Conservation (phyloP, 2,797 vertebrate genomes). For the Phalanger gymnotis region DNA sequence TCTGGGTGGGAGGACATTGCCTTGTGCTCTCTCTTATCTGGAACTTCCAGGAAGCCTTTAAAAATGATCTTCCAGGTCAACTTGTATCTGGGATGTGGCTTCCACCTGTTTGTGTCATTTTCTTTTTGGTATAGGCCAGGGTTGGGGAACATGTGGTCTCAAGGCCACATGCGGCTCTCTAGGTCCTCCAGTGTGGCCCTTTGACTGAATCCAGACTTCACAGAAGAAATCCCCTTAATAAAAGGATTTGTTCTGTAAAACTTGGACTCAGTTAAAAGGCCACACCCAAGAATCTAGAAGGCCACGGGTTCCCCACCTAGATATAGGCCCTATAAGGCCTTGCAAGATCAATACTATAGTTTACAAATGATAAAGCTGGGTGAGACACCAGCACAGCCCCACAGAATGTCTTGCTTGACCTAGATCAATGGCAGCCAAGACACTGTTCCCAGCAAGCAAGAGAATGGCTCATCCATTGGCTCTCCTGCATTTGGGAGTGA, state of each 20-base stretch:
- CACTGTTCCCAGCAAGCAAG: background rate
- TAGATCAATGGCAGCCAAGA: background rate
- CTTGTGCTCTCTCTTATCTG: background rate
- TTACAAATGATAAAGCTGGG: background rate
- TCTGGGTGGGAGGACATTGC: background rate
- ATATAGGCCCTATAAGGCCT: background rate
- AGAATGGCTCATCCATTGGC: background rate
- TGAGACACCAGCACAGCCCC: background rate
- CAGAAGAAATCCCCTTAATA: no score
- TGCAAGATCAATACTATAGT: background rate
- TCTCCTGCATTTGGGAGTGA: background rate
- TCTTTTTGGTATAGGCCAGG: background rate
- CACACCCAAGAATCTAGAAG: no score
- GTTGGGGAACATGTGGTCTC: no score
- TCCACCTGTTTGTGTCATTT: background rate
- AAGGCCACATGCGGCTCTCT: no score
- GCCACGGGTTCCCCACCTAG: no score
- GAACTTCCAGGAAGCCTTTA: background rate
- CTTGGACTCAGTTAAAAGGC: no score
- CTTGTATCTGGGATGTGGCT: background rate
- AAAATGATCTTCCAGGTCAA: background rate
- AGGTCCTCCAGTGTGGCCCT: no score
- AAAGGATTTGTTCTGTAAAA: no score
- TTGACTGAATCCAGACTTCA: no score
- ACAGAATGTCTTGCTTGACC: background rate